A percentile compares a stretch with the other conserved stretches of the same genome.
These are phyloP conservation scores for Mormoops blainvillei DNA, from an alignment of 2,113 vertebrate genomes.

Conservation along the genomic window DNA sequence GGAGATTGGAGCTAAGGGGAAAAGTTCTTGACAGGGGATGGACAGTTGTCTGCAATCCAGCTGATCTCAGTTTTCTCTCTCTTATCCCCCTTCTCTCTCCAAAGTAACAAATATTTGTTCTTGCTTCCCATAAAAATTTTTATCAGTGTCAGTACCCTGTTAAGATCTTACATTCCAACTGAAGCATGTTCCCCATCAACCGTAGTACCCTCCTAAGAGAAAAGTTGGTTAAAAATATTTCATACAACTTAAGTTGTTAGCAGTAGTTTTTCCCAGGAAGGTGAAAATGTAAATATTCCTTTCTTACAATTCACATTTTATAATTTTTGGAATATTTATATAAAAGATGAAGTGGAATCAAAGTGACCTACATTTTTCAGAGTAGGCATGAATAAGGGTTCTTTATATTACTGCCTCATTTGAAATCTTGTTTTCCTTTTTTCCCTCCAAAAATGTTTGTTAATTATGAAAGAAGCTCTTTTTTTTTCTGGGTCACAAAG, in stretches of 20 bases:
- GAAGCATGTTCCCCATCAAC: background rate
- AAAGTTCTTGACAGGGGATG: background rate
- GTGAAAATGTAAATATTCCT: background rate
- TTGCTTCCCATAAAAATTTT: background rate
- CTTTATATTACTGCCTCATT: background rate
- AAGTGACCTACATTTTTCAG: constrained; percentile 5
- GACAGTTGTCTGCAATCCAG: background rate
- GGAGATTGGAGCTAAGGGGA: background rate
- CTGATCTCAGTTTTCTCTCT: background rate
- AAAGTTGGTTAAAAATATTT: background rate
- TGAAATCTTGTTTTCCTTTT: constrained; percentile 21
- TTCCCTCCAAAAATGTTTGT: background rate
- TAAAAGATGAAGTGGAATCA: background rate
- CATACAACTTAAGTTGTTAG: background rate
- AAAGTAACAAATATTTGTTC: background rate
- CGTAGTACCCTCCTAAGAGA: background rate
- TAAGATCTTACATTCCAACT: background rate
- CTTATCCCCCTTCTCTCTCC: background rate
- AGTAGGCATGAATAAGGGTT: background rate
- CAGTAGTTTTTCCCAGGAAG: background rate
- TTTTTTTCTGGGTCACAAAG: background rate
- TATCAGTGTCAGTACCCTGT: background rate
- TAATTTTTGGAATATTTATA: background rate
- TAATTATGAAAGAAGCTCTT: constrained; percentile 3
- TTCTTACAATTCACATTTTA: background rate